These are phyloP conservation scores for Drosophila persimilis DNA, from an alignment of 1,140 invertebrate genomes.

Conservation along the genomic window DNA sequence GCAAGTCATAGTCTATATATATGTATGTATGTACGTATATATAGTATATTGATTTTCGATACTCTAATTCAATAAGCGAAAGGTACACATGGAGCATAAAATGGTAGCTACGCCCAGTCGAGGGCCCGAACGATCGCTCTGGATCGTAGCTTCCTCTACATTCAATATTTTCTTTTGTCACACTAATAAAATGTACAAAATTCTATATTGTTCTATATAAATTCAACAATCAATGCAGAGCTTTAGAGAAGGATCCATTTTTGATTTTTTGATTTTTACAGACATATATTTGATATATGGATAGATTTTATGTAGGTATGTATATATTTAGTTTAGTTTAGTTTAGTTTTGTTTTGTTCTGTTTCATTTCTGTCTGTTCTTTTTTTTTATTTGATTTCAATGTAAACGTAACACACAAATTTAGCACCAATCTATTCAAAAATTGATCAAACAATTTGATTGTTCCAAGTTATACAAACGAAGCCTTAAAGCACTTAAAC, in stretches of 20 bases:
- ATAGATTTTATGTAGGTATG: constrained; percentile 35
- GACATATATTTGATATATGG: constrained; percentile 39
- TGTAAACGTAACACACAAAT: constrained; percentile 76
- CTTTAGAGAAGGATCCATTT: constrained; percentile 52
- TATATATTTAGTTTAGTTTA: constrained; percentile 29
- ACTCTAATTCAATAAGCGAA: constrained; percentile 77
- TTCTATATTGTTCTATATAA: constrained; percentile 58
- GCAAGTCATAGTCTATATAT: constrained; percentile 58
- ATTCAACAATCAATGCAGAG: constrained; percentile 78
- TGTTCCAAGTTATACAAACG: constrained; percentile 79
- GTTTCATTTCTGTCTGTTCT: constrained; percentile 36
- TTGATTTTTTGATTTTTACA: constrained; percentile 45
- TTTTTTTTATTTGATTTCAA: constrained; percentile 33
- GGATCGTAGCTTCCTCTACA: constrained; percentile 43
- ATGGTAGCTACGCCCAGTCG: constrained; percentile 42
- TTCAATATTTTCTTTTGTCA: constrained; percentile 51
- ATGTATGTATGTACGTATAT: constrained; percentile 40
- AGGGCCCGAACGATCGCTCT: constrained; percentile 6
- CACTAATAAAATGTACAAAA: constrained; percentile 77
- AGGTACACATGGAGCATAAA: constrained; percentile 79
- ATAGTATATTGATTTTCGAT: constrained; percentile 42
- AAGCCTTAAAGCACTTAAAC: constrained; percentile 71
- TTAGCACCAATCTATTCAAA: constrained; percentile 81
- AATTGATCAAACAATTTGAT: constrained; percentile 81
- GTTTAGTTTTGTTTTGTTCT: constrained; percentile 28